phyloP scores from a whole-genome alignment of 2,888 invertebrate genomes.

The Melanophora roralis region DNA sequence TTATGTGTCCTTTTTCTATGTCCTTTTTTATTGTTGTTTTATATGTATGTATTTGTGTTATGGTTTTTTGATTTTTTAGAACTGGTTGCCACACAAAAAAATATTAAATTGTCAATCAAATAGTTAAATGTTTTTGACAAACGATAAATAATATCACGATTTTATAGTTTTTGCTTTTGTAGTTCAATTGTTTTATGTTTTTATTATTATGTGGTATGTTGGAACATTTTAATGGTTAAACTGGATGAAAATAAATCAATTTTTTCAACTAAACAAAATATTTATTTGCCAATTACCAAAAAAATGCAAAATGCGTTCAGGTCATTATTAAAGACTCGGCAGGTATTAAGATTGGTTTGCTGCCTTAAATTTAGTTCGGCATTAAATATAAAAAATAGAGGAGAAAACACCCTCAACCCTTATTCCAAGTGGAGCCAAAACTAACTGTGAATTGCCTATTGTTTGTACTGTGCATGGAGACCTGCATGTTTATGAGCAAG shows the following conservation, averaged over 20 bases:
- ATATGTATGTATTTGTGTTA: slow-evolving; percentile 26
- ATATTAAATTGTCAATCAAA: slow-evolving; percentile 51
- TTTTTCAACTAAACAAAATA: slow-evolving; percentile 7
- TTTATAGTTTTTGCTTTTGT: background rate
- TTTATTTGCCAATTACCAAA: no score
- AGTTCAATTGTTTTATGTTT: slow-evolving; percentile 46
- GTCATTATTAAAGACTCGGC: no score
- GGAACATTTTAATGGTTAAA: slow-evolving; percentile 43
- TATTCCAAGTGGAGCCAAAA: no score
- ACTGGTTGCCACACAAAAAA: background rate
- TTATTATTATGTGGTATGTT: slow-evolving; percentile 56
- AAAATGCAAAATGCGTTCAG: no score
- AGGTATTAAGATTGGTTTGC: no score
- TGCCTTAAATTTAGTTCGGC: no score
- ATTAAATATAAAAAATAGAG: no score
- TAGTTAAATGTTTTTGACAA: slow-evolving; percentile 58
- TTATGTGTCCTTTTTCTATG: slow-evolving; percentile 25
- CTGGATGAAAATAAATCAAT: slow-evolving; percentile 3
- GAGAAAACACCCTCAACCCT: no score
- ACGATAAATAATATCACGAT: slow-evolving; percentile 52
- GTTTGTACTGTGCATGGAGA: no score
- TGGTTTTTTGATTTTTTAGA: slow-evolving; percentile 48
- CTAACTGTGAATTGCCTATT: no score
- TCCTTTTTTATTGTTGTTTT: slow-evolving; percentile 3
- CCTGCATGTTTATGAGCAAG: no score